A percentile compares a stretch with the other conserved stretches of the same genome.
Evolutionary conservation across 2,888 invertebrate genomes (phyloP).

Genomic region (Drosophila atripex): DNA sequence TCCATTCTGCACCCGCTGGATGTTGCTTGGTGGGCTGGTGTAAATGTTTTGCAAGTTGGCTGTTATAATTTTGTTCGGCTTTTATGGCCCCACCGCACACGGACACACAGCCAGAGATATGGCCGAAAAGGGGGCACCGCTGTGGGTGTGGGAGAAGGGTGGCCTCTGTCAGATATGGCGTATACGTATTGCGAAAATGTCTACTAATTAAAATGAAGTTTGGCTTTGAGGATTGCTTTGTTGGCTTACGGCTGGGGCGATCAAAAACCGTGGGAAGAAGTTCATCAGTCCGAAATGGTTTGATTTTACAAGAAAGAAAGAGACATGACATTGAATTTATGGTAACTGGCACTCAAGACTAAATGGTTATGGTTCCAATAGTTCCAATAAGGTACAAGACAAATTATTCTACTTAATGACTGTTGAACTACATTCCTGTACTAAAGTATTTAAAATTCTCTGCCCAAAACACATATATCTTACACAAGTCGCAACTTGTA

Average conservation of each 20-base stretch:
- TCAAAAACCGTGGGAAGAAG: slow-evolving; percentile 63
- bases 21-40: slow-evolving; percentile 54
- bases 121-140: slow-evolving; percentile 21
- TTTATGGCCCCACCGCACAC: slow-evolving; percentile 56
- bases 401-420: not conserved
- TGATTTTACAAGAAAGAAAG: not conserved
- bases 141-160: slow-evolving; percentile 12
- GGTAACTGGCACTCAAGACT: not conserved
- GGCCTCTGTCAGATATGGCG: slow-evolving; percentile 42
- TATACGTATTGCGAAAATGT: slow-evolving; percentile 71
- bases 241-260: slow-evolving; percentile 9
- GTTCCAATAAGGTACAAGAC: not conserved
- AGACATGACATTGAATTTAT: slow-evolving; percentile 11
- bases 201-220: slow-evolving; percentile 70
- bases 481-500: not conserved
- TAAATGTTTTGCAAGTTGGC: slow-evolving; percentile 71
- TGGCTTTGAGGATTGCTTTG: slow-evolving; percentile 35
- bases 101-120: slow-evolving; percentile 16
- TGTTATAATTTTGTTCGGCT: slow-evolving; percentile 66
- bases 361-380: not conserved
- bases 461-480: not conserved
- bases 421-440: not conserved
- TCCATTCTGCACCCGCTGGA: slow-evolving; percentile 27
- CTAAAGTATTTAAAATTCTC: not conserved
- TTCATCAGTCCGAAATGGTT: slow-evolving; percentile 5